These are phyloP conservation scores for Caenorhabditis inopinata DNA, from an alignment of 1,140 invertebrate species.

Conservation along the genomic window DNA sequence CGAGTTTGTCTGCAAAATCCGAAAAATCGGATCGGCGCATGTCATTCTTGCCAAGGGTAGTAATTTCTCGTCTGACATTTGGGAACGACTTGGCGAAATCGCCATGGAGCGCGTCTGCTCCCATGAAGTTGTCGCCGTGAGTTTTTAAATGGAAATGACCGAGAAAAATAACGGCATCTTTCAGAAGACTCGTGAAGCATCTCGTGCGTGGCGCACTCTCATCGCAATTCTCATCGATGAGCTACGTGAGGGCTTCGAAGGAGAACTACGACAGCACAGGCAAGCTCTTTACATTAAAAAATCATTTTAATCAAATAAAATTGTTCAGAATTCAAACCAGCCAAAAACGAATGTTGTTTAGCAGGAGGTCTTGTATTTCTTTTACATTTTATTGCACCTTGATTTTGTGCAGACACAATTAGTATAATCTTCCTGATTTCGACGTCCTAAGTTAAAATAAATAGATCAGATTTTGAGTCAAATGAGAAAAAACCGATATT, in stretches of 20 bases:
- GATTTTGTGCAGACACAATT: not conserved
- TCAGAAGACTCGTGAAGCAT: conserved; percentile 47
- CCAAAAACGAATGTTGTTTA: conserved; percentile 19
- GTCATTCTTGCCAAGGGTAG: conserved; percentile 58
- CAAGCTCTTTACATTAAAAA: not conserved
- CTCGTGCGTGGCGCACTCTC: conserved; percentile 47
- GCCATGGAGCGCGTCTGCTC: conserved; percentile 63
- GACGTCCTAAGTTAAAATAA: not conserved
- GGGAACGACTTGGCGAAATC: conserved; percentile 63
- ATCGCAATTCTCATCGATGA: conserved; percentile 51
- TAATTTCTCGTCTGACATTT: conserved; percentile 59
- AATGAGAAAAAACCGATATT: no score
- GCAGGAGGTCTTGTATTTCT: not conserved
- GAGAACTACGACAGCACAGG: conserved; percentile 46
- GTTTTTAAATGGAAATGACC: not conserved
- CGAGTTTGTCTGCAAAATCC: conserved; percentile 37
- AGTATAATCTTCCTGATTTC: not conserved
- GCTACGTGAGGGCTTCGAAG: conserved; percentile 47
- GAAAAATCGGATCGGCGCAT: conserved; percentile 46
- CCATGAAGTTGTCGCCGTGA: conserved; percentile 58
- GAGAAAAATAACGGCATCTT: not conserved
- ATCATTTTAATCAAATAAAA: not conserved
- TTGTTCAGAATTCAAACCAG: conserved; percentile 2
- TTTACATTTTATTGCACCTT: not conserved
- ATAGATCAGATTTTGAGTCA: no score